Evolutionary conservation across 1,140 invertebrate genomes (phyloP).

Genomic region (Temnothorax longispinosus): DNA sequence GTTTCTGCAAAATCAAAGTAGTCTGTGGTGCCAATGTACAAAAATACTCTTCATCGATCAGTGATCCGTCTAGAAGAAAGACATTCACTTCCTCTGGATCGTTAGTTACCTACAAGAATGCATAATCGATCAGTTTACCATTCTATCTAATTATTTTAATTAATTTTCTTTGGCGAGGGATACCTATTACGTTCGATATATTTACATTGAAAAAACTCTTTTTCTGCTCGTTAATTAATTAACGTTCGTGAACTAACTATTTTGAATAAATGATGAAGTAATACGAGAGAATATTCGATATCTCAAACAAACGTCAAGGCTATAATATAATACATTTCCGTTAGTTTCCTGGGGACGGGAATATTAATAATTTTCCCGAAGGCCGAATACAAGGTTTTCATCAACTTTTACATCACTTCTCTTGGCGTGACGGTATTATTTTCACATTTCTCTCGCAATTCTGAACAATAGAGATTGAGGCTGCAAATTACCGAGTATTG

Average conservation of each 20-base stretch:
- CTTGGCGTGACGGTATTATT: not conserved
- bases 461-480: not conserved
- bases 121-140: constrained; percentile 58
- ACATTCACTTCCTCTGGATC: constrained; percentile 81
- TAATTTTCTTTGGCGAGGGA: not conserved
- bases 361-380: constrained; percentile 19
- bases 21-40: constrained; percentile 90
- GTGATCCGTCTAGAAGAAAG: constrained; percentile 89
- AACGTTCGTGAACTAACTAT: not conserved
- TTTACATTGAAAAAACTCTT: not conserved
- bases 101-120: constrained; percentile 77
- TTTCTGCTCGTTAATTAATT: not conserved
- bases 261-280: constrained; percentile 8
- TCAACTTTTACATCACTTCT: constrained; percentile 23
- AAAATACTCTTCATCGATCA: constrained; percentile 92
- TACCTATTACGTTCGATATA: constrained; percentile 19
- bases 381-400: not conserved
- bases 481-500: not conserved
- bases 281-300: not conserved
- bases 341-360: not conserved
- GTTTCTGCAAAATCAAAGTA: constrained; percentile 88
- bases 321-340: not conserved
- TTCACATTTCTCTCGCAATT: constrained; percentile 6
- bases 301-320: not conserved
- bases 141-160: not conserved